Evolutionary conservation across 2,113 vertebrate genomes (phyloP).

Genomic region (Macquaria australasica): DNA sequence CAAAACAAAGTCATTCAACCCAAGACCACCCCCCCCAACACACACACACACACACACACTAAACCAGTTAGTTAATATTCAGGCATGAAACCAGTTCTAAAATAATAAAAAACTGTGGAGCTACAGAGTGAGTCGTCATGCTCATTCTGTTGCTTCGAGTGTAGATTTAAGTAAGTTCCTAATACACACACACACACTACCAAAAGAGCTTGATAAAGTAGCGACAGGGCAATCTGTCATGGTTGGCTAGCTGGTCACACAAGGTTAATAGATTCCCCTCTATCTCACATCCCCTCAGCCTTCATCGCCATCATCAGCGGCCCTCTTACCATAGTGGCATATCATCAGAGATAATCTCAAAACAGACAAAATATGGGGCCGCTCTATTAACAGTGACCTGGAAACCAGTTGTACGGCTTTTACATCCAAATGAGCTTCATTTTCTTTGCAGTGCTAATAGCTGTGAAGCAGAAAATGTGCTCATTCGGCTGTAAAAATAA

Average conservation of each 20-base stretch:
- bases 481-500: neutral
- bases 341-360: constrained; percentile 50
- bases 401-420: constrained; percentile 30
- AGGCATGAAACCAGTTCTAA: constrained; percentile 10
- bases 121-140: constrained; percentile 25
- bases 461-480: constrained; percentile 35
- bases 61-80: constrained; percentile 13
- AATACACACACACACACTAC: constrained; percentile 29
- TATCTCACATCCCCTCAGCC: constrained; percentile 60
- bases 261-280: constrained; percentile 79
- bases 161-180: constrained; percentile 20
- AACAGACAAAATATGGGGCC: constrained; percentile 30
- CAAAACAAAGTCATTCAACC: constrained; percentile 27
- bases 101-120: constrained; percentile 8
- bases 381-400: constrained; percentile 57
- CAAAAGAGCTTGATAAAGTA: constrained; percentile 53
- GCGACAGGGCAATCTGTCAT: constrained; percentile 77
- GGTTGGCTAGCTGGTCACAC: constrained; percentile 74
- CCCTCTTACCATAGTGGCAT: constrained; percentile 53
- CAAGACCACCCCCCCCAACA: neutral
- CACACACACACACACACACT: constrained; percentile 20
- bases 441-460: constrained; percentile 37
- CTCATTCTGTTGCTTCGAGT: constrained; percentile 15
- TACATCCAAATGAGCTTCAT: constrained; percentile 36
- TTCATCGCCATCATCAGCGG: constrained; percentile 58